Evolutionary conservation across 2,113 vertebrate species (phyloP).

Genomic region (Protobothrops flavoviridis): DNA sequence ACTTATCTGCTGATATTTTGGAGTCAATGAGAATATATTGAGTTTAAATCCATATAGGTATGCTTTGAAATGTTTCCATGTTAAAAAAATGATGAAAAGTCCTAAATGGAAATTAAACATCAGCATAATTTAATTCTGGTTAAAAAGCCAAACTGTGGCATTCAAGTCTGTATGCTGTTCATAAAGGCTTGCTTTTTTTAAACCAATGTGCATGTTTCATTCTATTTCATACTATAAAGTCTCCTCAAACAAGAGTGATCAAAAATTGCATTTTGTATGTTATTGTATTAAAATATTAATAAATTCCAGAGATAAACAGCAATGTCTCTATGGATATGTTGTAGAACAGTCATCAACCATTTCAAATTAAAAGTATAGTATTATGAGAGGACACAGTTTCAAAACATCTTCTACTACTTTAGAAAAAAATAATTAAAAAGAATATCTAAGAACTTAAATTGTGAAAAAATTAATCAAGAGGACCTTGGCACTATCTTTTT

Average conservation of each 20-base stretch:
- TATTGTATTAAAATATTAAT: too few relatives aligned
- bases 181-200: constrained; percentile 23
- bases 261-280: too few relatives aligned
- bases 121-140: constrained; percentile 11
- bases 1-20: background rate
- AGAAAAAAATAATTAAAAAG: background rate
- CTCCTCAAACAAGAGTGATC: background rate
- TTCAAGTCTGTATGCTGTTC: constrained; percentile 38
- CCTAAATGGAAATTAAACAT: constrained; percentile 49
- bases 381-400: background rate
- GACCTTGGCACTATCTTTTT: background rate
- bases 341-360: background rate
- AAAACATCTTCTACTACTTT: background rate
- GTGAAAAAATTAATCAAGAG: too few relatives aligned
- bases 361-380: background rate
- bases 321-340: background rate
- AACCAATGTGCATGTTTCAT: constrained; percentile 8
- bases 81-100: constrained; percentile 45
- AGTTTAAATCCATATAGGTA: constrained; percentile 37
- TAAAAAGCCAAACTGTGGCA: constrained; percentile 40
- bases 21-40: constrained; percentile 16
- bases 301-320: background rate
- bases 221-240: background rate
- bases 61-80: constrained; percentile 37
- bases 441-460: background rate